These are phyloP conservation scores for Cynopterus sphinx DNA, from an alignment of 2,797 vertebrate species.

Conservation along the genomic window DNA sequence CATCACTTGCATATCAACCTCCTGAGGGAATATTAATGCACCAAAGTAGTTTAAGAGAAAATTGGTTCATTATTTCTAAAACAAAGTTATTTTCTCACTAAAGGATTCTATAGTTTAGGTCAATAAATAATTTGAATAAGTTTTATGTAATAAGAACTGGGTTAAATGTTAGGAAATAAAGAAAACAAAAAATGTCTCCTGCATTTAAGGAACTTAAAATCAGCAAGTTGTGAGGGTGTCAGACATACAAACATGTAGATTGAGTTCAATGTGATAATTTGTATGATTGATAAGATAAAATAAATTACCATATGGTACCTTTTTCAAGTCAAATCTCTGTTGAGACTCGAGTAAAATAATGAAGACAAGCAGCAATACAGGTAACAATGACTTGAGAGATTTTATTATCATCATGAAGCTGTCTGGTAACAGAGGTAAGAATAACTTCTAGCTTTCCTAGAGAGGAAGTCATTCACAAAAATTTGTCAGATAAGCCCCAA, in stretches of 20 bases:
- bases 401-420: neutral
- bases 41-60: constrained; percentile 37
- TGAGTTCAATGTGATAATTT: neutral
- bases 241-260: neutral
- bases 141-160: neutral
- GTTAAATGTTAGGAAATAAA: neutral
- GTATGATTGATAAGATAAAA: neutral
- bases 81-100: constrained; percentile 9
- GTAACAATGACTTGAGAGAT: neutral
- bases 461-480: neutral
- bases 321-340: neutral
- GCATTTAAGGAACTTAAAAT: neutral
- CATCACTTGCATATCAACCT: constrained; percentile 1
- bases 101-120: neutral
- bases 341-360: neutral
- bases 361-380: neutral
- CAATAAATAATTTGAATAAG: constrained; percentile 19
- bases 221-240: neutral
- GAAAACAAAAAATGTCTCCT: neutral
- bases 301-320: neutral
- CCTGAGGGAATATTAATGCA: neutral
- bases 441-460: neutral
- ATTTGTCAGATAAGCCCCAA: neutral
- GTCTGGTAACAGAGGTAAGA: neutral
- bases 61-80: constrained; percentile 43